These are phyloP conservation scores for Miltochrista miniata DNA, from an alignment of 2,888 invertebrate species.

Conservation along the genomic window DNA sequence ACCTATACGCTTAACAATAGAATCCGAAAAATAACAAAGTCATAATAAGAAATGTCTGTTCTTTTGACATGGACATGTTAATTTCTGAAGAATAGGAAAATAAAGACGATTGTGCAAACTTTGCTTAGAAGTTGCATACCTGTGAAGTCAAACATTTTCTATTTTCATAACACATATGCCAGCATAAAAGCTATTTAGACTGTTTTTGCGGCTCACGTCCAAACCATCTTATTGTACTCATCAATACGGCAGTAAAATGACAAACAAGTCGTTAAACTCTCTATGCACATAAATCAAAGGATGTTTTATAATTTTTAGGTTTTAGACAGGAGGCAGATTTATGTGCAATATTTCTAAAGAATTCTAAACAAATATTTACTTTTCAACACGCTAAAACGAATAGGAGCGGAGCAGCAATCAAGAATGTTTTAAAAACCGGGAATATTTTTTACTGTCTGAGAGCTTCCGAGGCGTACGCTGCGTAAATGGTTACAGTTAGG, in stretches of 20 bases:
- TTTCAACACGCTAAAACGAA: no score
- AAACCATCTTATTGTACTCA: constrained; percentile 55
- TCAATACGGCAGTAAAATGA: constrained; percentile 59
- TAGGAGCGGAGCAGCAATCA: no score
- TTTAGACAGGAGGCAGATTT: constrained; percentile 36
- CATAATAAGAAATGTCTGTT: not conserved
- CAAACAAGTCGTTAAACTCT: constrained; percentile 58
- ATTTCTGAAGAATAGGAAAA: constrained; percentile 26
- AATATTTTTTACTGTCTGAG: no score
- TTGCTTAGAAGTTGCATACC: constrained; percentile 21
- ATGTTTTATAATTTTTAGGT: constrained; percentile 40
- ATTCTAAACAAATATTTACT: constrained; percentile 24
- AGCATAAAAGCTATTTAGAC: constrained; percentile 51
- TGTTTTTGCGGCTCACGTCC: constrained; percentile 54
- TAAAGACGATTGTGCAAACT: constrained; percentile 30
- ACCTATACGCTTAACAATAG: no score
- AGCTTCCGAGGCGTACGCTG: no score
- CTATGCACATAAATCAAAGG: constrained; percentile 57
- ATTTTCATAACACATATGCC: constrained; percentile 40
- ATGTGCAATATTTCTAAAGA: constrained; percentile 26
- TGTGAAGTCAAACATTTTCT: constrained; percentile 29
- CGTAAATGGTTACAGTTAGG: no score
- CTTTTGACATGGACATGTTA: constrained; percentile 30
- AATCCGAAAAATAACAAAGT: not conserved
- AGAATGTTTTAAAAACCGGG: no score